Evolutionary conservation across 2,797 vertebrate genomes (phyloP), one percentile per base, ranked within the genome.

Genomic region (Epinephelus malabaricus): DNA sequence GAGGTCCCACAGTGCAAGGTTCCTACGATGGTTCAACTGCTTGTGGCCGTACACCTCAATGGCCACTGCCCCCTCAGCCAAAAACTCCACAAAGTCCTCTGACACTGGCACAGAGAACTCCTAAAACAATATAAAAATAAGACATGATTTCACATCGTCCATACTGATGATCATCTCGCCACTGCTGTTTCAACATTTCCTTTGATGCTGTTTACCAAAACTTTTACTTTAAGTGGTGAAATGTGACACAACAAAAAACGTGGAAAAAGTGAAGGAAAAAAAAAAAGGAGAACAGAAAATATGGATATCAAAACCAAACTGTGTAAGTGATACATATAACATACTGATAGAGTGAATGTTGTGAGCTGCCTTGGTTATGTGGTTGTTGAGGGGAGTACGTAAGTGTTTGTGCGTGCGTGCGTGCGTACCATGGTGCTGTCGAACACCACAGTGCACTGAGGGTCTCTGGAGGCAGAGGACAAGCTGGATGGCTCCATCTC

Each of bases 11-110:
- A 99, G 91, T 0, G 97, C 96, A 68, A 97, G 95, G 86, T 97
- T 99, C 89, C 94, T 96, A 66, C 97, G 96, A 58, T 97, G 96
- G 54, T 97, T 98, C 0, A 91, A 95, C 84, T 97, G 95, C 84
- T 97, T 97, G 92, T 99, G 98, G 0, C 97, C 98, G 0, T 95
- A 99, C 3, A 99, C 97, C 63, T 98, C 97, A 0, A 99, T 97
- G 40, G 97, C 98, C 88, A 99, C 87, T 0, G 97, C 97, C 0
- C 98, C 98, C 13, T 99, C 98, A 0, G 96, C 94, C 74, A 99
- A 92, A 72, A 98, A 97, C 49, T 99, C 98, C 76, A 98, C 91
- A 72, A 99, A 97, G 71, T 99, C 98, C 85, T 99, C 98, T 0
- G 97, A 96, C 72, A 97, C 95, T 0, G 88, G 91, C 63, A 97